Evolutionary conservation across 2,113 vertebrate species (phyloP).

Genomic region (Campylomormyrus tamandua): DNA sequence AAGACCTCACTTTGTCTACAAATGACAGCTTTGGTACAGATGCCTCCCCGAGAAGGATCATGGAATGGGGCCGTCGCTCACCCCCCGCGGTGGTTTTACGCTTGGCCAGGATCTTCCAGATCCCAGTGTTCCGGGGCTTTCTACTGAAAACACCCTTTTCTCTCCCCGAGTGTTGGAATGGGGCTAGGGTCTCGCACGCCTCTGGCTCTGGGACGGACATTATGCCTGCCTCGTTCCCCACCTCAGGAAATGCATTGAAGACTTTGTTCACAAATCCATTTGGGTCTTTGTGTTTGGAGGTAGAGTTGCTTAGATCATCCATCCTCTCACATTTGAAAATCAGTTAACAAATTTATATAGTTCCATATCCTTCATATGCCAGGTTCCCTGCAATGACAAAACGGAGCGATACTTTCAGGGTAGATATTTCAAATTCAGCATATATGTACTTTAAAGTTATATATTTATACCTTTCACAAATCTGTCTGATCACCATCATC

Average conservation of each 20-base stretch:
- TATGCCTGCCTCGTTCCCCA: conserved; percentile 52
- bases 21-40: conserved; percentile 74
- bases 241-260: conserved; percentile 61
- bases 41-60: conserved; percentile 74
- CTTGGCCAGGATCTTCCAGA: conserved; percentile 78
- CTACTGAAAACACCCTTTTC: conserved; percentile 62
- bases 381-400: neutral
- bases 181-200: conserved; percentile 38
- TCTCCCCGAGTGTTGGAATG: conserved; percentile 45
- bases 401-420: neutral
- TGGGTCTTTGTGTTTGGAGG: conserved; percentile 52
- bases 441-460: neutral
- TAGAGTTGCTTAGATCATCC: conserved; percentile 60
- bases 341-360: conserved; percentile 46
- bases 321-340: conserved; percentile 65
- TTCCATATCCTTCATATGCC: conserved; percentile 36
- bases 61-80: conserved; percentile 74
- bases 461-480: neutral
- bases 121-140: conserved; percentile 58
- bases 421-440: neutral
- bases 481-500: neutral
- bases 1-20: conserved; percentile 73
- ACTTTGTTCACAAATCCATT: conserved; percentile 73
- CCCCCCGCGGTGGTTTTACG: conserved; percentile 59
- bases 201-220: conserved; percentile 51